Evolutionary conservation across 2,797 vertebrate species (phyloP), one percentile per base, ranked within the genome.

Genomic region (Lindbergichthys nudifrons): DNA sequence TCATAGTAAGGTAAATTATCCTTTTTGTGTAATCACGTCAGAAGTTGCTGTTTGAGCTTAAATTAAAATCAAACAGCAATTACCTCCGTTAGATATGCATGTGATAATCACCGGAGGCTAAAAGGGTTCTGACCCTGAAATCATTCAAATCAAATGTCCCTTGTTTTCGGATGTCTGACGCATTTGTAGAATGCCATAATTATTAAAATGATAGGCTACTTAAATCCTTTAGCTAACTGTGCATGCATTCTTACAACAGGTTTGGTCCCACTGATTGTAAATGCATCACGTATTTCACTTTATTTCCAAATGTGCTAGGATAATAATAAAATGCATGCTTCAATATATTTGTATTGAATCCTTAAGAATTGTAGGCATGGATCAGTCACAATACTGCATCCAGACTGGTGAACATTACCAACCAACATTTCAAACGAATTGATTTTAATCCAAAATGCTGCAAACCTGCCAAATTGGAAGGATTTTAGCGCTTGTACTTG

Each of bases 391-490:
- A 62, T 39, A 42, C n/a, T 66, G 45, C 53, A 43, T 61, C 21
- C 60, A 73, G 59, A 60, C 36, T 56, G 67, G 36, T 69, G 65
- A 73, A 54, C 23, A 57, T 26, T 43, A 66, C 46, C 52, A 64
- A 53, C 52, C 52, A 53, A 41, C 56, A 45, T 81, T 80, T 78
- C 46, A 71, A 23, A 80, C 42, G 21, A 61, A 16, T 18, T 66
- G 48, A 75, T 82, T 77, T 74, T 36, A 64, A 59, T 82, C 76
- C 65, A 73, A 54, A 36, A 79, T 7, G 1, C 45, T 61, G 45
- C 39, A 67, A 70, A 75, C 41, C 59, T 70, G 75, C 71, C 77
- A 82, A 68, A 65, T 62, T 77, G 66, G 74, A 84, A 39, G 18
- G 65, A 70, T 77, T 77, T 79, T 67, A 80, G 72, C 56, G 45